These are phyloP conservation scores for Machaerirhynchus nigripectus DNA, from an alignment of 2,113 vertebrate species.

Conservation along the genomic window DNA sequence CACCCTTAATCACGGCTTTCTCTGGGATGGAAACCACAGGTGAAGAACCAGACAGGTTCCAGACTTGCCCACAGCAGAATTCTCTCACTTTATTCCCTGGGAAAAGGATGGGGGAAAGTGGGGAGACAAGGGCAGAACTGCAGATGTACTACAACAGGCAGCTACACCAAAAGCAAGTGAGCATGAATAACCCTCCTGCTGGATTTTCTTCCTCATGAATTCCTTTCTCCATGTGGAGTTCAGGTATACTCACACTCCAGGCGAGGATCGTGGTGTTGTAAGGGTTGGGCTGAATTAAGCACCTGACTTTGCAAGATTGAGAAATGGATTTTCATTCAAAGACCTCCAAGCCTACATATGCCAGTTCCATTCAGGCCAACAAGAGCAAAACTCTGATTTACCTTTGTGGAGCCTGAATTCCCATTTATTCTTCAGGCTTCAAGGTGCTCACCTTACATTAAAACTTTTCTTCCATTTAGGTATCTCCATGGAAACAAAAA, in stretches of 20 bases:
- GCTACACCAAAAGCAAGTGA: not conserved
- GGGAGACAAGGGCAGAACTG: not conserved
- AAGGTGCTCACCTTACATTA: not conserved
- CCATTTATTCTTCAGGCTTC: not conserved
- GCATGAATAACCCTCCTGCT: not conserved
- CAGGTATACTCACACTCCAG: not conserved
- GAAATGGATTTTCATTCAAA: not conserved
- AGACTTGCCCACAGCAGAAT: conserved; percentile 28
- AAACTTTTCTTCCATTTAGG: not conserved
- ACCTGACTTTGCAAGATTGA: not conserved
- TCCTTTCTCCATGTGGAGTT: not conserved
- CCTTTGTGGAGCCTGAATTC: not conserved
- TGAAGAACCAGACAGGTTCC: conserved; percentile 45
- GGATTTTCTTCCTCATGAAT: not conserved
- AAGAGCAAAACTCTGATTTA: not conserved
- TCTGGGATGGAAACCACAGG: conserved; percentile 15
- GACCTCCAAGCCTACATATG: not conserved
- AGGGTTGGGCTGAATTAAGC: not conserved
- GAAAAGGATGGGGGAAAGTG: not conserved
- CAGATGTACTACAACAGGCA: not conserved
- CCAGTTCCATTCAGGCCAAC: not conserved
- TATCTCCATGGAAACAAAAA: not conserved
- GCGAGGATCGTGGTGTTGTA: not conserved
- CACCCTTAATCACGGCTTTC: conserved; percentile 4
- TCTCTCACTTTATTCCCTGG: not conserved